phyloP scores from a whole-genome alignment of 2,113 vertebrate species.

The Python bivittatus region DNA sequence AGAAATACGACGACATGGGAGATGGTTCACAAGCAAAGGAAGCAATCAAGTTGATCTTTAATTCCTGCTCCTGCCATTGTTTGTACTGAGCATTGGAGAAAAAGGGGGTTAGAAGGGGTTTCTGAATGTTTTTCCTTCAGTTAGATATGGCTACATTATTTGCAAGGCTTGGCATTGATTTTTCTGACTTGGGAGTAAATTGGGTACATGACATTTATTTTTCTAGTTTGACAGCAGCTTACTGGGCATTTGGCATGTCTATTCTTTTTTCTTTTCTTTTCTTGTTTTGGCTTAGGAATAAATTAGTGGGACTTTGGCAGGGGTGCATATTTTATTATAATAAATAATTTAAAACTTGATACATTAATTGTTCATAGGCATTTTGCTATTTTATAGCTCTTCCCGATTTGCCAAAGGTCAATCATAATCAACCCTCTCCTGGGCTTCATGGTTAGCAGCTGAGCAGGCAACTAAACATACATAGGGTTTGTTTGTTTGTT shows the following conservation, averaged over 20 bases:
- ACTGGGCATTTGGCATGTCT: background rate
- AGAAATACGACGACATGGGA: background rate
- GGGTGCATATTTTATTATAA: background rate
- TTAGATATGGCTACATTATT: background rate
- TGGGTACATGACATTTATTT: background rate
- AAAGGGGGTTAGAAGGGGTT: background rate
- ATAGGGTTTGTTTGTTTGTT: too few relatives aligned
- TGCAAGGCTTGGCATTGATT: conserved; percentile 3
- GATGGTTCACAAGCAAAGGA: background rate
- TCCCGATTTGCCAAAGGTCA: background rate
- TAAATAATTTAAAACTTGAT: background rate
- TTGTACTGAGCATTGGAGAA: background rate
- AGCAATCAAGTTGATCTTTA: background rate
- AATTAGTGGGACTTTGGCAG: background rate
- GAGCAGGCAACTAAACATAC: too few relatives aligned
- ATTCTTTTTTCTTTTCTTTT: background rate
- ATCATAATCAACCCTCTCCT: background rate
- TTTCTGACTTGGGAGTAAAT: conserved; percentile 10
- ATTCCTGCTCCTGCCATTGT: background rate
- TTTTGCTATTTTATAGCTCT: conserved; percentile 6
- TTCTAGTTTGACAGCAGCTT: background rate
- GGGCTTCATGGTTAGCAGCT: background rate
- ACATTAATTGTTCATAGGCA: background rate
- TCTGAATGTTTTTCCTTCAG: background rate
- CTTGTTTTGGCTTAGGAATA: background rate